Percentiles rank a stretch among this genome's conserved stretches.
phyloP scores from a whole-genome alignment of 2,888 invertebrate species.

The Parnassius smintheus region DNA sequence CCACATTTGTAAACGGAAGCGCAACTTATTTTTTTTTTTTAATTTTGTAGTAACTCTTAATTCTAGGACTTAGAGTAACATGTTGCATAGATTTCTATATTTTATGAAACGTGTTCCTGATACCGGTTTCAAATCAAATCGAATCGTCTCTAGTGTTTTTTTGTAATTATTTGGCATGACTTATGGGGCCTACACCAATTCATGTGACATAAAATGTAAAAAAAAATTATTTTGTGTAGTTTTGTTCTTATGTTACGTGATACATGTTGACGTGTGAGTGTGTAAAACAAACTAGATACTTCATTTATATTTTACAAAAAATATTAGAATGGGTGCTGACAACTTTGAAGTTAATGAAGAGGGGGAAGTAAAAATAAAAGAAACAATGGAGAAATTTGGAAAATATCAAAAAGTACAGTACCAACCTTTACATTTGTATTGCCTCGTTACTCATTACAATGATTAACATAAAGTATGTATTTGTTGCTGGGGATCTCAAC shows the following conservation, averaged over 20 bases:
- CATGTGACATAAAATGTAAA: too few species aligned
- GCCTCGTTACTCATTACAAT: slow-evolving; percentile 54
- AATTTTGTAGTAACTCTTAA: too few species aligned
- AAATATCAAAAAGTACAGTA: slow-evolving; percentile 65
- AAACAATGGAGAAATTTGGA: slow-evolving; percentile 58
- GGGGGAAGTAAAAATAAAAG: slow-evolving; percentile 4
- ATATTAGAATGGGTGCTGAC: slow-evolving; percentile 8
- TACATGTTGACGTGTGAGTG: not conserved
- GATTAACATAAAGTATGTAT: slow-evolving; percentile 64
- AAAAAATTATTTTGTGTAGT: too few species aligned
- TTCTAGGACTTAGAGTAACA: too few species aligned
- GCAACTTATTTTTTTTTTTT: too few species aligned
- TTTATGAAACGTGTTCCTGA: too few species aligned
- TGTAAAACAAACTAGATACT: not conserved
- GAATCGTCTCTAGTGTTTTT: too few species aligned
- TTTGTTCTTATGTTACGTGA: not conserved
- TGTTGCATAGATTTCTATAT: too few species aligned
- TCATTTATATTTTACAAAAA: not conserved
- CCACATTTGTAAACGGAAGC: too few species aligned
- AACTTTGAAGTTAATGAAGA: not conserved
- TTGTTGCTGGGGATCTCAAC: slow-evolving; percentile 57
- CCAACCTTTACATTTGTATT: slow-evolving; percentile 46
- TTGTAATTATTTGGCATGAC: too few species aligned
- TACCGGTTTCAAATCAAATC: too few species aligned
- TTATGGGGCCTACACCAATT: too few species aligned